Evolutionary conservation across 1,140 invertebrate species (phyloP).

Genomic region (Dendroctonus ponderosae): DNA sequence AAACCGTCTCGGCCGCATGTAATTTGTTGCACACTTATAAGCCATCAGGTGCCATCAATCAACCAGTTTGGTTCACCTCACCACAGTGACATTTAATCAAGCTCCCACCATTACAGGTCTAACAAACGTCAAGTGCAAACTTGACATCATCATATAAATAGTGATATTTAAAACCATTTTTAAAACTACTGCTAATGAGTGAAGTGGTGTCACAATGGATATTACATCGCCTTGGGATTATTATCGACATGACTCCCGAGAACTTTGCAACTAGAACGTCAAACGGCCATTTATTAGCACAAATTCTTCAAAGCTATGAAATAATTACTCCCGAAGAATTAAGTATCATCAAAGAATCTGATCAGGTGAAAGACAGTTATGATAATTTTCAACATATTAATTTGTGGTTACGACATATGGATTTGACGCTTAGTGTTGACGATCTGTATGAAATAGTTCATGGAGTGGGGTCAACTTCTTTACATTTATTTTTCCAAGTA

Average conservation of each 20-base stretch:
- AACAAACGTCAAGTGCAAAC: too few relatives aligned
- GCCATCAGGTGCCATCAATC: too few relatives aligned
- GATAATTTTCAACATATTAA: constrained; percentile 54
- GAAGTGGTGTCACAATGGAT: constrained; percentile 44
- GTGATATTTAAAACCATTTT: background rate
- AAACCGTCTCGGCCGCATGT: too few relatives aligned
- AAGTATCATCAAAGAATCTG: constrained; percentile 44
- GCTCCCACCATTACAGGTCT: too few relatives aligned
- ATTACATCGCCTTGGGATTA: constrained; percentile 38
- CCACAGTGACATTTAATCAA: too few relatives aligned
- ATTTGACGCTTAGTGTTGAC: constrained; percentile 52
- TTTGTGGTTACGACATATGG: constrained; percentile 55
- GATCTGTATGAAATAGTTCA: constrained; percentile 55
- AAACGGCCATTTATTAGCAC: constrained; percentile 51
- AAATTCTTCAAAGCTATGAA: constrained; percentile 52
- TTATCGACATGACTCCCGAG: constrained; percentile 37
- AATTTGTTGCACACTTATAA: too few relatives aligned
- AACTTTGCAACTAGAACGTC: constrained; percentile 46
- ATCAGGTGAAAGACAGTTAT: constrained; percentile 51
- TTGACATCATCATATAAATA: too few relatives aligned
- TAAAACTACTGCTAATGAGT: constrained; percentile 28
- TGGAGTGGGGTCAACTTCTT: constrained; percentile 53
- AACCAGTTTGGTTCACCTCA: too few relatives aligned
- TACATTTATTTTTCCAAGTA: constrained; percentile 60
- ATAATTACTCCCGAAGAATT: constrained; percentile 51